Conservation (phyloP, 2,888 invertebrate species). For the Ophioninae sp. region DNA sequence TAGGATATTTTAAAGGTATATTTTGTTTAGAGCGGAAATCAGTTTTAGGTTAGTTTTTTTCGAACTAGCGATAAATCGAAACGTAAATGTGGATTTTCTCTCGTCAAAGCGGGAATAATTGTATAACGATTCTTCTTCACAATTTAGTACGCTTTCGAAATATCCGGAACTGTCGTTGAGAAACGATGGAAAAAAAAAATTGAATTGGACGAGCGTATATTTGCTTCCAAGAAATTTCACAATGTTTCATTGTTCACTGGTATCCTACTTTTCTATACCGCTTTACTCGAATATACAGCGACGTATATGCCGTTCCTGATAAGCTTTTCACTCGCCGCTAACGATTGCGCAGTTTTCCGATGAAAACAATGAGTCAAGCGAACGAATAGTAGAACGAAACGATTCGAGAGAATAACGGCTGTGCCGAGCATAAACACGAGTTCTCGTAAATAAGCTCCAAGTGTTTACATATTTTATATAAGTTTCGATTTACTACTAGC, state of each 20-base stretch:
- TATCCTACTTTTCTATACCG: slow-evolving; percentile 6
- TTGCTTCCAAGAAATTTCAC: not conserved
- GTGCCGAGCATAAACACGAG: not conserved
- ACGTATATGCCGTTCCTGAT: not conserved
- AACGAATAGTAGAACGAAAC: not conserved
- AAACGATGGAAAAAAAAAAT: not conserved
- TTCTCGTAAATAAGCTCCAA: not conserved
- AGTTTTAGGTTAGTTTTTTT: no score
- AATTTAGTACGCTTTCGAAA: slow-evolving; percentile 17
- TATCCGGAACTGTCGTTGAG: not conserved
- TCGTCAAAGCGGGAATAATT: no score
- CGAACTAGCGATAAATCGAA: no score
- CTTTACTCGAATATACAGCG: not conserved
- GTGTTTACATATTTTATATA: not conserved
- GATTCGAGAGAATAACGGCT: not conserved
- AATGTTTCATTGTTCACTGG: not conserved
- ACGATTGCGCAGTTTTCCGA: slow-evolving; percentile 4
- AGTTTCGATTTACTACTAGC: no score
- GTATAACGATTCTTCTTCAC: no score
- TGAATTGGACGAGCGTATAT: not conserved
- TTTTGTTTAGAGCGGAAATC: no score
- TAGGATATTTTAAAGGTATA: no score
- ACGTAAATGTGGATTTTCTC: no score
- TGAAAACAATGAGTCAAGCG: not conserved
- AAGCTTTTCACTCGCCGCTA: not conserved